Percentiles rank a stretch among this genome's conserved stretches.
phyloP scores from a whole-genome alignment of 1,140 invertebrate species.

The Orchestia grillus region DNA sequence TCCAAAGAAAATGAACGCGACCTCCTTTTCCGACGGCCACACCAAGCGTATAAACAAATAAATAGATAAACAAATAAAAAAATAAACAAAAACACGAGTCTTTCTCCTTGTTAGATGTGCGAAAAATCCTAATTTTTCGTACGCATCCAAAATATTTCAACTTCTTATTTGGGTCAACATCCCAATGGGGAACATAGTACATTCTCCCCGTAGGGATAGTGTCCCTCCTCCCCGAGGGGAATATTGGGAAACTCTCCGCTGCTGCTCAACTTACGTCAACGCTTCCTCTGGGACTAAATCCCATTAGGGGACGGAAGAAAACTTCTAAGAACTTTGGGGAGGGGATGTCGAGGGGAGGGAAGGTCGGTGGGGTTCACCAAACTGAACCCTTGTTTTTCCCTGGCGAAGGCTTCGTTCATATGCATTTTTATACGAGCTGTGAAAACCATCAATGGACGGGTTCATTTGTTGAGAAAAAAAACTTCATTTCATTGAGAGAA shows the following conservation, averaged over 20 bases:
- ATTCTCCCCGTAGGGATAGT: background rate
- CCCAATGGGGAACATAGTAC: background rate
- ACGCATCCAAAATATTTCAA: too few species aligned
- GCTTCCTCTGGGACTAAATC: background rate
- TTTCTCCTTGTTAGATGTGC: background rate
- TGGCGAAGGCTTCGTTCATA: background rate
- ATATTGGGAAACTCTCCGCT: background rate
- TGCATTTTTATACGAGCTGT: background rate
- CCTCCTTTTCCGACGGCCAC: too few species aligned
- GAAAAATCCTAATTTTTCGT: background rate
- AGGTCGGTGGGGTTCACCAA: background rate
- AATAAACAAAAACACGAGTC: background rate
- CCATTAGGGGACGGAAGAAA: background rate
- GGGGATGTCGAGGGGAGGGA: background rate
- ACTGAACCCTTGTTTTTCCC: background rate
- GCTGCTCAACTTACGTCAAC: background rate
- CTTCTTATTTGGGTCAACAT: background rate
- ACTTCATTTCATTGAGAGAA: background rate
- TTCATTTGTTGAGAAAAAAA: background rate
- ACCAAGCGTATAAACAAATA: too few species aligned
- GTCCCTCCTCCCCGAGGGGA: background rate
- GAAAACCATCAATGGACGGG: background rate
- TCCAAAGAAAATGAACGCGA: too few species aligned
- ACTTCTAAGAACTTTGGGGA: background rate
- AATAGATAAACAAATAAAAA: too few species aligned